Percentiles rank a stretch among this genome's conserved stretches.
phyloP scores from a whole-genome alignment of 2,888 invertebrate genomes.

The Drosophila infuscata region DNA sequence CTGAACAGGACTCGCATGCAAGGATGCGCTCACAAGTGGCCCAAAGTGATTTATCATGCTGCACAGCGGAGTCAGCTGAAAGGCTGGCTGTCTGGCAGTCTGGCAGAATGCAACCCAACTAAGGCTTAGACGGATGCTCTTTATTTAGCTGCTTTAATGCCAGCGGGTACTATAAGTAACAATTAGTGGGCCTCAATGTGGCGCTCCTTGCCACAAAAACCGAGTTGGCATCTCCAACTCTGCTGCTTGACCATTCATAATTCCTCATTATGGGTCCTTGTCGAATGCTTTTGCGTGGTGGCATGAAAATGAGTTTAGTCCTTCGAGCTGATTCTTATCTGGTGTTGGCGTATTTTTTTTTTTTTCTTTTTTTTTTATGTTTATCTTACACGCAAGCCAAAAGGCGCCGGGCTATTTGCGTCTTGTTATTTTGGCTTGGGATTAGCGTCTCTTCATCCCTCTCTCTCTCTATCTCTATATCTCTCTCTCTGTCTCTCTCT shows the following conservation, averaged over 20 bases:
- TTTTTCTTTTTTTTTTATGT: slow-evolving; percentile 24
- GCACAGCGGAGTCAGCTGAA: slow-evolving; percentile 18
- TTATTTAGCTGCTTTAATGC: slow-evolving; percentile 2
- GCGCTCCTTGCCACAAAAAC: slow-evolving; percentile 9
- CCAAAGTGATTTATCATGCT: slow-evolving; percentile 48
- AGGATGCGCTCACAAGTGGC: slow-evolving; percentile 30
- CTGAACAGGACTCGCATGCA: slow-evolving; percentile 28
- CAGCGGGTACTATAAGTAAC: slow-evolving; percentile 54
- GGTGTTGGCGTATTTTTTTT: slow-evolving; percentile 1
- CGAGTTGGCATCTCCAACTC: slow-evolving; percentile 11
- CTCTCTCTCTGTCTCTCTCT: background rate
- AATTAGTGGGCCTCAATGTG: slow-evolving; percentile 54
- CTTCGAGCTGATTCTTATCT: slow-evolving; percentile 37
- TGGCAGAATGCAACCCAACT: no score
- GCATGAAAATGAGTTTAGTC: slow-evolving; percentile 31
- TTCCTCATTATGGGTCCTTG: slow-evolving; percentile 66
- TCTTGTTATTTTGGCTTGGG: slow-evolving; percentile 5
- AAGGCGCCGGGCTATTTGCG: slow-evolving; percentile 11
- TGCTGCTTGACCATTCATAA: slow-evolving; percentile 60
- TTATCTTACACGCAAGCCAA: slow-evolving; percentile 43
- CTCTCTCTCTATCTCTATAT: background rate
- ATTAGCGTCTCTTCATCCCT: background rate
- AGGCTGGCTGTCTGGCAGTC: background rate
- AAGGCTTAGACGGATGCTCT: background rate
- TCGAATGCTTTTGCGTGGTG: slow-evolving; percentile 18